Percentiles rank a stretch among this genome's conserved stretches.
Conservation (phyloP, 2,113 vertebrate species). For the Odocoileus hemionus region DNA sequence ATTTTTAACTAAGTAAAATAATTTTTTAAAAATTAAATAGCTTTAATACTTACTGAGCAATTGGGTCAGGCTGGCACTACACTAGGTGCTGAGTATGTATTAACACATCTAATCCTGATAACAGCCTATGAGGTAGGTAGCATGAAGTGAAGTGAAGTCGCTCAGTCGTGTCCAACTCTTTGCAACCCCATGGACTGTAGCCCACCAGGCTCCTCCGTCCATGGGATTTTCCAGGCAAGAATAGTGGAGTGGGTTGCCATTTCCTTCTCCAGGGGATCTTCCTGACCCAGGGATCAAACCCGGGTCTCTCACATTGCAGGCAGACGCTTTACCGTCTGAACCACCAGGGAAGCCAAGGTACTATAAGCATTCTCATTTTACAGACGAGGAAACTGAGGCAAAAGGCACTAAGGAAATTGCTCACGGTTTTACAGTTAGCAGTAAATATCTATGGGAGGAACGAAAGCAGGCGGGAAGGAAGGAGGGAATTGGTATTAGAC, state of each 20-base stretch:
- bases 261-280: too few relatives aligned
- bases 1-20: not conserved
- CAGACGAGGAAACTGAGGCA: not conserved
- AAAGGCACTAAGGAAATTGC: not conserved
- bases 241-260: too few relatives aligned
- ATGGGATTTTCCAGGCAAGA: too few relatives aligned
- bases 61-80: not conserved
- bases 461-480: not conserved
- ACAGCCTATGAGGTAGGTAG: too few relatives aligned
- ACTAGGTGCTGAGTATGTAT: not conserved
- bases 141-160: too few relatives aligned
- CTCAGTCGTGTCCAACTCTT: too few relatives aligned
- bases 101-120: not conserved
- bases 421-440: not conserved
- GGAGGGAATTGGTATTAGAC: not conserved
- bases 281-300: too few relatives aligned
- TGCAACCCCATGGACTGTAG: too few relatives aligned
- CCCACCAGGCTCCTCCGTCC: too few relatives aligned
- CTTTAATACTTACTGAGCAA: not conserved
- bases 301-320: too few relatives aligned
- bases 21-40: not conserved
- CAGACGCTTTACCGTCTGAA: too few relatives aligned
- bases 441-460: not conserved
- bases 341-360: too few relatives aligned
- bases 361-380: not conserved